Evolutionary conservation across 2,888 invertebrate species (phyloP), one percentile per base, ranked within the genome.

Genomic region (Iphiclides podalirius): DNA sequence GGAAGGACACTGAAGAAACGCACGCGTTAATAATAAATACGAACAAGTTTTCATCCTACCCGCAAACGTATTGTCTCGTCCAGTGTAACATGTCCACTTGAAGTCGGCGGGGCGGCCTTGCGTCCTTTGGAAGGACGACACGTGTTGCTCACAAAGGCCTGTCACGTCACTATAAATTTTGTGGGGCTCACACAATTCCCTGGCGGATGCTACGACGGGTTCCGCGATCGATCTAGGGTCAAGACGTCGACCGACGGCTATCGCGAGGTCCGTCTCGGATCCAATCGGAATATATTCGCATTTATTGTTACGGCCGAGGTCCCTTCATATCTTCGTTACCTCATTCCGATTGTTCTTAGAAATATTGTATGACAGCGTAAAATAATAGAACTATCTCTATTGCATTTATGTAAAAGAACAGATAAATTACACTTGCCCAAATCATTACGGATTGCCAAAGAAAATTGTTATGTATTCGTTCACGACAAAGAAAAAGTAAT

Each of bases 61-160:
- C 20, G 20, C 20, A 6, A 20, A 20, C 6, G 6, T 20, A 20
- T 28, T 8, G 28, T 2, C 28, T 9, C 2, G 28, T 28, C n/a
- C n/a, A 28, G 8, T 9, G 4, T 9, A 2, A 9, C 4, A 28
- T 8, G 16, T 40, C 12, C 15, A n/a, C 13, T n/a, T 23, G 12
- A 12, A 20, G 4, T 39, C 9, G 4, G 13, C 31, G 4, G 1
- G 11, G 7, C n/a, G 11, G 8, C 11, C 36, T 36, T 44, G 26
- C 37, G 2, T n/a, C 31, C 31, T 31, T 31, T 31, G 20, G 14
- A 20, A 20, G 20, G 20, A 36, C 14, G 6, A 26, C 23, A 44
- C 44, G 44, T 44, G 44, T 44, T 44, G 44, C 44, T 15, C 36
- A 44, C 36, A 26, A 37, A 44, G 16, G 36, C n/a, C 17, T 13